phyloP scores from a whole-genome alignment of 1,140 invertebrate species.

The Drosophila albomicans region DNA sequence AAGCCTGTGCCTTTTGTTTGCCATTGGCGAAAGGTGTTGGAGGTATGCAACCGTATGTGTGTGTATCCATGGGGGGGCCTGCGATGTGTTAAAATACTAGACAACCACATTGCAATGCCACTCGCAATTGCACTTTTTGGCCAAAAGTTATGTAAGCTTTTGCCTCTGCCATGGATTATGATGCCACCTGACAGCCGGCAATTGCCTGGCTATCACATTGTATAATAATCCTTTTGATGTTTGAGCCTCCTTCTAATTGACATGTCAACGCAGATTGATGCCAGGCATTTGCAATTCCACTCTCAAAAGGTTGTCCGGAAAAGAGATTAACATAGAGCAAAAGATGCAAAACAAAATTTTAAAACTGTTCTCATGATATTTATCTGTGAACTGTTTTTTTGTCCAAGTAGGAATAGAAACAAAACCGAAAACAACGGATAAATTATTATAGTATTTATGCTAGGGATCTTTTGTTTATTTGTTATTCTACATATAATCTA shows the following conservation, averaged over 20 bases:
- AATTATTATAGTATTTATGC: no score
- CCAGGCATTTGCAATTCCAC: not conserved
- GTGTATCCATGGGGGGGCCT: conserved; percentile 26
- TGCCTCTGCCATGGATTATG: conserved; percentile 25
- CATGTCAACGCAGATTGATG: conserved; percentile 15
- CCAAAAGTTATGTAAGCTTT: conserved; percentile 45
- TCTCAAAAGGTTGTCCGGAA: not conserved
- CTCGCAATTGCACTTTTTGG: conserved; percentile 30
- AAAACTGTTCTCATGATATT: no score
- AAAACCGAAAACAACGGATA: no score
- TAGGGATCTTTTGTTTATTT: no score
- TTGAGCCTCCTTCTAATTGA: conserved; percentile 22
- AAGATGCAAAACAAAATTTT: not conserved
- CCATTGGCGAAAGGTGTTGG: conserved; percentile 67
- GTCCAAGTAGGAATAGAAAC: no score
- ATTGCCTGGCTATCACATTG: not conserved
- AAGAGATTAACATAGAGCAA: not conserved
- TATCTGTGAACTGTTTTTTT: no score
- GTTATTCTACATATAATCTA: no score
- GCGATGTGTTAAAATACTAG: conserved; percentile 53
- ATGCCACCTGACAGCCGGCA: conserved; percentile 8
- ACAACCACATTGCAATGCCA: conserved; percentile 30
- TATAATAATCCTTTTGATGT: conserved; percentile 16
- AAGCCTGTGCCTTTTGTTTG: conserved; percentile 53
- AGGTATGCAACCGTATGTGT: conserved; percentile 28